Evolutionary conservation across 1,140 invertebrate species (phyloP).

Genomic region (Heliconius nattereri): DNA sequence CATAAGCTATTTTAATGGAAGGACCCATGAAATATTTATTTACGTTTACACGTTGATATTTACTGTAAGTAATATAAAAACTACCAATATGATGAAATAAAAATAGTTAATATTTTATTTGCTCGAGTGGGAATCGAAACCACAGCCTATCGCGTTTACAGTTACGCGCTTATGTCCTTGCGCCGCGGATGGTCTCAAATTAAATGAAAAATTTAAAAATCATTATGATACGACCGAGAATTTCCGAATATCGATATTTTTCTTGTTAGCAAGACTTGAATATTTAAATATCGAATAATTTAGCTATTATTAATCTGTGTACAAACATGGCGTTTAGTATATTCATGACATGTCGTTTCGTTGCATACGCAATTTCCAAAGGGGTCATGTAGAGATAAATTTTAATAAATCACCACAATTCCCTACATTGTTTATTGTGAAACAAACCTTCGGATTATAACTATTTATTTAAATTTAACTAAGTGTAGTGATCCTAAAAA

Average conservation of each 20-base stretch:
- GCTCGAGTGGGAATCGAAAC: too few relatives aligned
- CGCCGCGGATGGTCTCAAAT: too few relatives aligned
- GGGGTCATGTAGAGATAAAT: slow-evolving; percentile 47
- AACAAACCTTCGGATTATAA: slow-evolving; percentile 43
- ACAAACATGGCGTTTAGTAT: slow-evolving; percentile 27
- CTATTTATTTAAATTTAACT: slow-evolving; percentile 42
- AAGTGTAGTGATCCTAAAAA: slow-evolving; percentile 26
- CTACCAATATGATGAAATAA: too few relatives aligned
- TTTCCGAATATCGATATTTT: neutral
- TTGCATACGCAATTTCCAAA: slow-evolving; percentile 38
- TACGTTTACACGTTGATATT: too few relatives aligned
- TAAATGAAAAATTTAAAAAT: neutral
- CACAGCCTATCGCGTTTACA: too few relatives aligned
- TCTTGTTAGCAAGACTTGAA: neutral
- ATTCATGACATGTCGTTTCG: slow-evolving; percentile 29
- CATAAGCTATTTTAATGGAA: too few relatives aligned
- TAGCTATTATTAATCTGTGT: slow-evolving; percentile 19
- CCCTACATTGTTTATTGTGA: slow-evolving; percentile 44
- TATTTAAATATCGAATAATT: slow-evolving; percentile 5
- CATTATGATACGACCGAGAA: neutral
- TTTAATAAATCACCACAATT: slow-evolving; percentile 49
- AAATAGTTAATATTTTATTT: too few relatives aligned
- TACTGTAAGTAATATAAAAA: too few relatives aligned
- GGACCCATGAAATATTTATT: too few relatives aligned
- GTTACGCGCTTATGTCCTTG: too few relatives aligned